Conservation (phyloP, 2,797 vertebrate species). For the Coccyzus lansbergi region DNA sequence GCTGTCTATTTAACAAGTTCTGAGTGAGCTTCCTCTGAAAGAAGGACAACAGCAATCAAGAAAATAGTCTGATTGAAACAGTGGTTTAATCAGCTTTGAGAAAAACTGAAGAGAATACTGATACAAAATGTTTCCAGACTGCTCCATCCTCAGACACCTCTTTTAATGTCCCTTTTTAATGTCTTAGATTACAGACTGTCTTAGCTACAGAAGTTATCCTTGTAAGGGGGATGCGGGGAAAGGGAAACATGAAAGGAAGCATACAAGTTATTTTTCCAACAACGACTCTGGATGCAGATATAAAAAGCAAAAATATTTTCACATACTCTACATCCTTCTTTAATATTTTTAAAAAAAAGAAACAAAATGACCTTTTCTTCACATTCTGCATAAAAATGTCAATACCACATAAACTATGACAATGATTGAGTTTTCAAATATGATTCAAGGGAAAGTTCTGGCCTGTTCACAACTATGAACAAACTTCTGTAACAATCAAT, state of each 20-base stretch:
- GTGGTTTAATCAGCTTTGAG: not conserved
- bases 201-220: not conserved
- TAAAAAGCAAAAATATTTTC: not conserved
- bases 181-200: not conserved
- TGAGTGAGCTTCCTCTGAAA: not conserved
- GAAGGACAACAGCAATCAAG: not conserved
- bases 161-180: not conserved
- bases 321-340: not conserved
- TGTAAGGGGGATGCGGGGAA: too few relatives aligned
- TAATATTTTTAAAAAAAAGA: not conserved
- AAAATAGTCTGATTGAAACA: not conserved
- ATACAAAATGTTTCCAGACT: not conserved
- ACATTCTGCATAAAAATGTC: not conserved
- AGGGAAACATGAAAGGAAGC: not conserved
- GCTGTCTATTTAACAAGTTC: not conserved
- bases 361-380: not conserved
- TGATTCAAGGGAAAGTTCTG: slow-evolving; percentile 1
- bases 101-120: not conserved
- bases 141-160: not conserved
- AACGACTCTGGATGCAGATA: not conserved
- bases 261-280: not conserved
- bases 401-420: not conserved
- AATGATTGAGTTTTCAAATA: not conserved
- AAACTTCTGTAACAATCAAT: slow-evolving; percentile 18
- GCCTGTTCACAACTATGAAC: not conserved